Conservation (phyloP, 1,140 invertebrate species). For the Calliphora vicina region DNA sequence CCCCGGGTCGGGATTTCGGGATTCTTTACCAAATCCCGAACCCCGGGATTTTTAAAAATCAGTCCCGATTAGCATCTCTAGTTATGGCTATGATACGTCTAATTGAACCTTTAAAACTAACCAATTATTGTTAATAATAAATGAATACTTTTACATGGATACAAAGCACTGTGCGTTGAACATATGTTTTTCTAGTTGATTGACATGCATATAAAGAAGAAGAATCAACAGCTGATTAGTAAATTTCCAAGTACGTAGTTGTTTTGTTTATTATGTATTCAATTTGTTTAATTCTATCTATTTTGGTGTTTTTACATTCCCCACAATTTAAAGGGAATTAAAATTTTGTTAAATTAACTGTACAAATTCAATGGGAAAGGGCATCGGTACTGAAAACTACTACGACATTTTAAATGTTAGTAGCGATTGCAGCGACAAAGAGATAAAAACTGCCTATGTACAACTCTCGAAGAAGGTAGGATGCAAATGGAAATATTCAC, state of each 20-base stretch:
- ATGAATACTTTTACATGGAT: too few species aligned
- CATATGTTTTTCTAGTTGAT: background rate
- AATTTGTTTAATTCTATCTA: background rate
- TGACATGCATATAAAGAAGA: background rate
- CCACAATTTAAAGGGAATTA: background rate
- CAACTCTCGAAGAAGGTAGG: constrained; percentile 67
- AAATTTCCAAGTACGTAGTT: background rate
- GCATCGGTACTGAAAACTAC: constrained; percentile 56
- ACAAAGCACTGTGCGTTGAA: too few species aligned
- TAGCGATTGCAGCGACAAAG: constrained; percentile 66
- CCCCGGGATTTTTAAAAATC: too few species aligned
- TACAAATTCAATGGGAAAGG: constrained; percentile 6
- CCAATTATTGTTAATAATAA: too few species aligned
- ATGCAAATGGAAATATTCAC: background rate
- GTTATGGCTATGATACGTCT: too few species aligned
- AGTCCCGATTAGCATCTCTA: too few species aligned
- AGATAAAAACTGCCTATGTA: constrained; percentile 69
- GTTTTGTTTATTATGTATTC: background rate
- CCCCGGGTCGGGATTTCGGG: too few species aligned
- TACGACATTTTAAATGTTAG: constrained; percentile 68
- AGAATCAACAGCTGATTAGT: background rate
- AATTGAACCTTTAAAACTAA: too few species aligned
- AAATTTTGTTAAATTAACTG: background rate
- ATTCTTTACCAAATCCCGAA: too few species aligned
- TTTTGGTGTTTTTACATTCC: background rate